Percentiles rank a stretch among this genome's conserved stretches.
phyloP scores from a whole-genome alignment of 2,797 vertebrate genomes.

The Anabacerthia variegaticeps region DNA sequence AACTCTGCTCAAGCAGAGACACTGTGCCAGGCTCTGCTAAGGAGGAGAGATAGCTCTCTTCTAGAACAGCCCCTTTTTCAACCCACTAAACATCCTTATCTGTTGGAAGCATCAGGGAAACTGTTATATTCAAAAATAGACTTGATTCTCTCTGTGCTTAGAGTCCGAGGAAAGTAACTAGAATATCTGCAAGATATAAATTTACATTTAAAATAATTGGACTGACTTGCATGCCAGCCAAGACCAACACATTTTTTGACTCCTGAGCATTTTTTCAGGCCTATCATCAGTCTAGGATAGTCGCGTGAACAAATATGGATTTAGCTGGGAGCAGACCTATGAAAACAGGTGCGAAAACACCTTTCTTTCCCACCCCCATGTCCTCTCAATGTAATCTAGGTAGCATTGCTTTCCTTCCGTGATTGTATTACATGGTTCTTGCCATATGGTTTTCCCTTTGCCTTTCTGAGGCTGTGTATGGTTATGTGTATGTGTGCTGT shows the following conservation, averaged over 20 bases:
- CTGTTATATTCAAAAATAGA: background rate
- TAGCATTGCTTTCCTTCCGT: background rate
- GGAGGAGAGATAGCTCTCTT: background rate
- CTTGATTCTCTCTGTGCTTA: background rate
- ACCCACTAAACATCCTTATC: background rate
- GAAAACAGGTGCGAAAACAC: background rate
- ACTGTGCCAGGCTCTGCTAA: background rate
- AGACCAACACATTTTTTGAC: background rate
- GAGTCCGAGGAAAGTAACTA: background rate
- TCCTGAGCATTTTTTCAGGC: background rate
- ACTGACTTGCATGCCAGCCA: background rate
- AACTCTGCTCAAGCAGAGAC: background rate
- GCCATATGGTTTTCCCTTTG: background rate
- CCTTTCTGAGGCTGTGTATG: background rate
- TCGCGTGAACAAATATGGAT: background rate
- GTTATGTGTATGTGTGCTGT: too few species aligned
- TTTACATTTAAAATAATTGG: background rate
- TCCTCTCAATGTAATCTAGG: background rate
- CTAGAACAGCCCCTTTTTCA: background rate
- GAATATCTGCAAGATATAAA: background rate
- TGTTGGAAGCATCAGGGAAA: background rate
- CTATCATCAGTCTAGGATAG: background rate
- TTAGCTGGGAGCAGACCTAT: background rate
- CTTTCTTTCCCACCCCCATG: fast-evolving
- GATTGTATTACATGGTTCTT: fast-evolving